A percentile compares a stretch with the other conserved stretches of the same genome.
These are phyloP conservation scores for Macropis europaea DNA, from an alignment of 2,888 invertebrate species.

Conservation along the genomic window DNA sequence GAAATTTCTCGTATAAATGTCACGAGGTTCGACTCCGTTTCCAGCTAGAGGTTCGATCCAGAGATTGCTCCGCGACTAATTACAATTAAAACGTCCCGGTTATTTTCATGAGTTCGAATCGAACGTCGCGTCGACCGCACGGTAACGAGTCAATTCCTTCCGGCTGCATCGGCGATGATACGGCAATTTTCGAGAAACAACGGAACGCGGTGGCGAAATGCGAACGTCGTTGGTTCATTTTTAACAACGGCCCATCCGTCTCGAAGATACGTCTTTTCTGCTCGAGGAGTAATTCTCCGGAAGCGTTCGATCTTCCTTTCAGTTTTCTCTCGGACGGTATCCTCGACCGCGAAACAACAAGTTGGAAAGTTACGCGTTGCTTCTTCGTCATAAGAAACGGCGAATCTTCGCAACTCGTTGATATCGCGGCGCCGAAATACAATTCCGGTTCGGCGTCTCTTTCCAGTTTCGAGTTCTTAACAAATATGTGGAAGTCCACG, in stretches of 20 bases:
- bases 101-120: not conserved
- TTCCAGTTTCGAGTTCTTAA: slow-evolving; percentile 43
- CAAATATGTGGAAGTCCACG: slow-evolving; percentile 46
- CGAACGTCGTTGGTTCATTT: too few relatives aligned
- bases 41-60: not conserved
- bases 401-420: slow-evolving; percentile 15
- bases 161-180: too few relatives aligned
- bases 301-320: not conserved
- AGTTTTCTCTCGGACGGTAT: not conserved
- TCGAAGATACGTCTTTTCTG: too few relatives aligned
- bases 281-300: not conserved
- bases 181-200: too few relatives aligned
- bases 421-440: slow-evolving; percentile 6
- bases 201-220: too few relatives aligned
- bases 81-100: not conserved
- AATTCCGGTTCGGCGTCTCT: slow-evolving; percentile 22
- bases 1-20: slow-evolving; percentile 7
- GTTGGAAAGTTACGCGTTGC: not conserved
- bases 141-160: not conserved
- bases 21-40: not conserved
- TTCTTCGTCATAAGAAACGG: not conserved
- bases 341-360: not conserved
- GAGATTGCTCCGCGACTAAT: not conserved
- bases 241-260: too few relatives aligned
- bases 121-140: not conserved